Conservation (phyloP, 2,797 vertebrate species). For the Brachyrhaphis roseni region DNA sequence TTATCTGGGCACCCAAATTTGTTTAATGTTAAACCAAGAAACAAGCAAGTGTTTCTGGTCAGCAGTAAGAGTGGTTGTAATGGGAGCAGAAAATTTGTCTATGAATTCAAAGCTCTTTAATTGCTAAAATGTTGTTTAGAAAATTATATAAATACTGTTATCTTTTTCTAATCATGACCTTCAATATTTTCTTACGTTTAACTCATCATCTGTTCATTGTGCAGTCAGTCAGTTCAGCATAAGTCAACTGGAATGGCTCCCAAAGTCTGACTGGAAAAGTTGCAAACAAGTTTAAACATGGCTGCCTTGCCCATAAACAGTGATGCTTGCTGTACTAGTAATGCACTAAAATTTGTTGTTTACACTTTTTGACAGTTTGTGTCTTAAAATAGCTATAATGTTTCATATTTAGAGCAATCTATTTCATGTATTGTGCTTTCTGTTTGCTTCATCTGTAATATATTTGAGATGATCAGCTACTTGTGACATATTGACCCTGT, state of each 20-base stretch:
- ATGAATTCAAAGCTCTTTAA: constrained; percentile 22
- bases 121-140: constrained; percentile 20
- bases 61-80: constrained; percentile 16
- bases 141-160: neutral
- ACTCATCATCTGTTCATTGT: neutral
- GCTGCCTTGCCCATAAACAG: neutral
- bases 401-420: neutral
- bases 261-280: neutral
- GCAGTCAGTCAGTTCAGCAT: neutral
- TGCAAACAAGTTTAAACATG: neutral
- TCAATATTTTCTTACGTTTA: neutral
- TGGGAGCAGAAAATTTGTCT: constrained; percentile 30
- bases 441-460: no score
- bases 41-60: constrained; percentile 39
- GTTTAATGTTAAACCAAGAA: constrained; percentile 24
- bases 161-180: neutral
- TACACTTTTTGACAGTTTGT: neutral
- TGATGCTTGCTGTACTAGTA: neutral
- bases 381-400: neutral
- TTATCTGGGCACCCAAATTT: constrained; percentile 45
- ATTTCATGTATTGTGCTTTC: neutral
- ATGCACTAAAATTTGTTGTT: neutral
- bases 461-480: neutral
- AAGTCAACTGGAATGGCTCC: neutral
- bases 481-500: neutral